Evolutionary conservation across 2,888 invertebrate genomes (phyloP).

Genomic region (Quadriops clusia): DNA sequence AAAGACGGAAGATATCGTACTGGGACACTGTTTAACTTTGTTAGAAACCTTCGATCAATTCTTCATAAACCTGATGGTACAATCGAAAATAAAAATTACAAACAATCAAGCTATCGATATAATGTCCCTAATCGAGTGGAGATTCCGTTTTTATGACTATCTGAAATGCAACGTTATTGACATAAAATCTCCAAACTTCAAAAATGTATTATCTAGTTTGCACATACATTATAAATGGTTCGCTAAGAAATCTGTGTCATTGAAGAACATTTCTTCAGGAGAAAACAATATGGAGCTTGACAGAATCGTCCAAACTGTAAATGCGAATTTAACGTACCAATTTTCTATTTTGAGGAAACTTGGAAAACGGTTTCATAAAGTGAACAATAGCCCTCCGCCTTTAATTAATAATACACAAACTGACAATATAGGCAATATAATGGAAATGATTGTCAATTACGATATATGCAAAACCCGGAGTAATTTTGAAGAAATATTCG

Average conservation of each 20-base stretch:
- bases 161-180: slow-evolving; percentile 29
- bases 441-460: slow-evolving; percentile 18
- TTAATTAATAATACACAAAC: slow-evolving; percentile 23
- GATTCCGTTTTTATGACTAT: slow-evolving; percentile 29
- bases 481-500: slow-evolving; percentile 15
- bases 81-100: slow-evolving; percentile 24
- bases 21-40: slow-evolving; percentile 42
- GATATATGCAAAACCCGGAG: slow-evolving; percentile 20
- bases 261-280: slow-evolving; percentile 14
- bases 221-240: slow-evolving; percentile 66
- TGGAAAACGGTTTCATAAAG: slow-evolving; percentile 27
- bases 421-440: too few relatives aligned
- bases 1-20: slow-evolving; percentile 42
- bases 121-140: slow-evolving; percentile 43
- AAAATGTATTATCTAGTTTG: slow-evolving; percentile 48
- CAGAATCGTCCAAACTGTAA: slow-evolving; percentile 22
- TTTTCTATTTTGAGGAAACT: slow-evolving; percentile 28
- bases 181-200: slow-evolving; percentile 16
- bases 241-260: slow-evolving; percentile 27
- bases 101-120: slow-evolving; percentile 35
- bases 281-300: slow-evolving; percentile 13
- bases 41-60: slow-evolving; percentile 38
- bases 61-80: slow-evolving; percentile 33
- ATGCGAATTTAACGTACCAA: slow-evolving; percentile 23
- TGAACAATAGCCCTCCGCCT: slow-evolving; percentile 25